phyloP scores from a whole-genome alignment of 2,888 invertebrate genomes.

The Homarus gammarus region DNA sequence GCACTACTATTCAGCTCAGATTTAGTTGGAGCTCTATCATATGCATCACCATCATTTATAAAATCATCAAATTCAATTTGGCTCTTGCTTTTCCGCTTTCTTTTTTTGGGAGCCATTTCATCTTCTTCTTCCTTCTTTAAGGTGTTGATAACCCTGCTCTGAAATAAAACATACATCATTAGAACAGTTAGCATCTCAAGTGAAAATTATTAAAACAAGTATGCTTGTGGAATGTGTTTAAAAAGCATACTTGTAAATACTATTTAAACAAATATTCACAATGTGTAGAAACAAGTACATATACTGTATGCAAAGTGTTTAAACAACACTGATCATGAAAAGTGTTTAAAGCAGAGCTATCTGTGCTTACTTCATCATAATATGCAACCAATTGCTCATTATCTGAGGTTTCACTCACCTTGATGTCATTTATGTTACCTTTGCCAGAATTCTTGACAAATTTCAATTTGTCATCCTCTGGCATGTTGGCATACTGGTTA shows the following conservation, averaged over 20 bases:
- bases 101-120: constrained; percentile 55
- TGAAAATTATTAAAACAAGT: no score
- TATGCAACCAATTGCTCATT: no score
- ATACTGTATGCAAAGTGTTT: no score
- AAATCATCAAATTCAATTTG: constrained; percentile 58
- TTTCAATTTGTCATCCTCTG: constrained; percentile 73
- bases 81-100: constrained; percentile 58
- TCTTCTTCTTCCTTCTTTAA: constrained; percentile 73
- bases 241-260: no score
- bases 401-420: constrained; percentile 52
- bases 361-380: no score
- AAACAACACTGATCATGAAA: no score
- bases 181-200: no score
- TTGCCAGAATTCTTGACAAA: constrained; percentile 63
- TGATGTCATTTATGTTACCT: constrained; percentile 69
- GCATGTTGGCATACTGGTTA: constrained; percentile 86
- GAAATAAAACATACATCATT: not conserved
- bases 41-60: constrained; percentile 73
- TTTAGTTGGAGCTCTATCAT: constrained; percentile 16
- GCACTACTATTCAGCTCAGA: not conserved
- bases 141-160: constrained; percentile 72
- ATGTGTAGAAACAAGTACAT: no score
- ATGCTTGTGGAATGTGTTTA: no score
- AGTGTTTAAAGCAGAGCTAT: no score
- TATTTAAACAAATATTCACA: no score